Conservation (phyloP, 2,888 invertebrate genomes). For the Temnothorax unifasciatus region DNA sequence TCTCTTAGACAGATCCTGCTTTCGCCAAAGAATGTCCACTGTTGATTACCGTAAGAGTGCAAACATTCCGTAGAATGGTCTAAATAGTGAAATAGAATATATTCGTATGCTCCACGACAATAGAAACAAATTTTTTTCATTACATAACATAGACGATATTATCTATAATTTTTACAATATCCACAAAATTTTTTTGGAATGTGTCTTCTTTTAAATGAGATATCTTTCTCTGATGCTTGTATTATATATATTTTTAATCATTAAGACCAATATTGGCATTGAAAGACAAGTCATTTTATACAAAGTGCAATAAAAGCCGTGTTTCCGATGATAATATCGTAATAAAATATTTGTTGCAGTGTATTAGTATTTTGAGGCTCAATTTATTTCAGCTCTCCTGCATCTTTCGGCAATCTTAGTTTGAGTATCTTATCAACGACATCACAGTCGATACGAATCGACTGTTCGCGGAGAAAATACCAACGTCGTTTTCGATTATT, state of each 20-base stretch:
- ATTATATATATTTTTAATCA: background rate
- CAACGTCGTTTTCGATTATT: constrained; percentile 55
- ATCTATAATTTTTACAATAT: background rate
- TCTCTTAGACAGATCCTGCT: background rate
- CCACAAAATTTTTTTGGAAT: background rate
- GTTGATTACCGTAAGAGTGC: background rate
- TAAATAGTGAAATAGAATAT: background rate
- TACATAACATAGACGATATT: background rate
- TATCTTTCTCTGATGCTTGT: background rate
- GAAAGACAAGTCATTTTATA: background rate
- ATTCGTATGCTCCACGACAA: background rate
- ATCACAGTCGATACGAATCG: constrained; percentile 20
- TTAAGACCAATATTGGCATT: background rate
- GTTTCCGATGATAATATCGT: background rate
- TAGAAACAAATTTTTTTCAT: background rate
- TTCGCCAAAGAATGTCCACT: background rate
- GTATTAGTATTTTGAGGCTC: background rate
- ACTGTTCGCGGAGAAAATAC: constrained; percentile 52
- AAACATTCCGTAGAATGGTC: background rate
- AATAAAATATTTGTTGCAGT: background rate
- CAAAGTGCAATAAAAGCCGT: background rate
- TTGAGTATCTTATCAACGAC: constrained; percentile 31
- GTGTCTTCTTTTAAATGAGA: background rate
- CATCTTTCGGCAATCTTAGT: background rate
- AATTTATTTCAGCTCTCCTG: background rate